These are phyloP conservation scores for Microctenopoma lineatum DNA, from an alignment of 2,797 vertebrate genomes.

Conservation along the genomic window DNA sequence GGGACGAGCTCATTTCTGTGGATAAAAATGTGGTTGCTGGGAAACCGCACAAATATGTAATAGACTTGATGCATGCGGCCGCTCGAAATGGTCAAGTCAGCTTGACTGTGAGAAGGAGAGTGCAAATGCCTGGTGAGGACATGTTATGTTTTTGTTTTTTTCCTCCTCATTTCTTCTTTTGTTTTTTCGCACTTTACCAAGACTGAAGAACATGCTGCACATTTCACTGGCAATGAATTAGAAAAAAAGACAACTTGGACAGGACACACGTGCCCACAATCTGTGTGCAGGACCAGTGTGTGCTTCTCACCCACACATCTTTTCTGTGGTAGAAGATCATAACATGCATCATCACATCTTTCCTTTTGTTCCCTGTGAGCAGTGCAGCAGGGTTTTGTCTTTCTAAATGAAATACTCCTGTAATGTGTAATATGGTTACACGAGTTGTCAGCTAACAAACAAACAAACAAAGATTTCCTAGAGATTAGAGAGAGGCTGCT, in stretches of 20 bases:
- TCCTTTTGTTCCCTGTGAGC: slow-evolving; percentile 27
- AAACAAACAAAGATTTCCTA: slow-evolving; percentile 19
- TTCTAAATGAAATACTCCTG: slow-evolving; percentile 18
- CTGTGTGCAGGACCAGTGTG: slow-evolving; percentile 39
- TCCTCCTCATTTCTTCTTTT: not conserved
- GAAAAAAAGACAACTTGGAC: slow-evolving; percentile 30
- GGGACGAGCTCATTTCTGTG: slow-evolving; percentile 96
- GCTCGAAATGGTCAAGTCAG: slow-evolving; percentile 98
- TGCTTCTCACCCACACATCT: slow-evolving; percentile 33
- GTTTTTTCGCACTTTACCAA: slow-evolving; percentile 26
- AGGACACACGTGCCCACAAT: slow-evolving; percentile 34
- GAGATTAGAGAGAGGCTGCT: slow-evolving; percentile 5
- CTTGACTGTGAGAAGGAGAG: slow-evolving; percentile 96
- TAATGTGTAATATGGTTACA: slow-evolving; percentile 7
- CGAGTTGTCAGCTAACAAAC: slow-evolving; percentile 23
- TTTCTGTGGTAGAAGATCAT: slow-evolving; percentile 34
- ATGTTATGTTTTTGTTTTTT: slow-evolving; percentile 10
- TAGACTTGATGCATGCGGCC: slow-evolving; percentile 98
- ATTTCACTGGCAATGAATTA: slow-evolving; percentile 38
- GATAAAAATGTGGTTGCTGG: slow-evolving; percentile 97
- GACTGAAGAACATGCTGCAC: slow-evolving; percentile 35
- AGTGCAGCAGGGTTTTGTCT: slow-evolving; percentile 10
- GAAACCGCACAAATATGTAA: slow-evolving; percentile 98
- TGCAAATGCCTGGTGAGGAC: slow-evolving; percentile 89
- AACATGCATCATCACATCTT: slow-evolving; percentile 13